These are phyloP conservation scores for Irena cyanogastra DNA, from an alignment of 2,113 vertebrate genomes.

Conservation along the genomic window DNA sequence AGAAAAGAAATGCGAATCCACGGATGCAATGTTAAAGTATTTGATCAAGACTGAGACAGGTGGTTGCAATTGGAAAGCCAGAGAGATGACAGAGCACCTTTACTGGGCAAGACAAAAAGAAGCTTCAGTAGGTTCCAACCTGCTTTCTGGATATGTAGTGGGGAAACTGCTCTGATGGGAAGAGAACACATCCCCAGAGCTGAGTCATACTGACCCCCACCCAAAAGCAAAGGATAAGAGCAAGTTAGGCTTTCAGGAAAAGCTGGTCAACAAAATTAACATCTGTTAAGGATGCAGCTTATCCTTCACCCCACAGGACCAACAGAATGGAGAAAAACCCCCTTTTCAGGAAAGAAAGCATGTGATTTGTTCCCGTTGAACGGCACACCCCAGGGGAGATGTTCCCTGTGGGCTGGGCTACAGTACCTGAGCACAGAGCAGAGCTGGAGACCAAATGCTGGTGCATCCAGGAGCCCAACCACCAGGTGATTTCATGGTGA, in stretches of 20 bases:
- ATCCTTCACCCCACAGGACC: background rate
- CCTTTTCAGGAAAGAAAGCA: background rate
- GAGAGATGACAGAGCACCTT: background rate
- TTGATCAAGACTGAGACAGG: background rate
- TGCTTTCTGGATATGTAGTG: background rate
- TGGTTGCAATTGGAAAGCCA: background rate
- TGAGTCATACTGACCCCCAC: background rate
- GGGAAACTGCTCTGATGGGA: background rate
- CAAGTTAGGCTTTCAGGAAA: background rate
- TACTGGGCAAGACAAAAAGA: background rate
- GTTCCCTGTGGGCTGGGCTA: background rate
- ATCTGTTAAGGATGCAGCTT: background rate
- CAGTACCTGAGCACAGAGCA: background rate
- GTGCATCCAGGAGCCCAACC: background rate
- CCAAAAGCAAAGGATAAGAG: background rate
- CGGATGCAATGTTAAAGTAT: background rate
- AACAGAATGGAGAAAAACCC: accelerated
- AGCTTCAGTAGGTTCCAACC: background rate
- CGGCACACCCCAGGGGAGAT: too few species aligned
- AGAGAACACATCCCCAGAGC: background rate
- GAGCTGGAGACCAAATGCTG: background rate
- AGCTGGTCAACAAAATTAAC: background rate
- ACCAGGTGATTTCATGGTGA: accelerated
- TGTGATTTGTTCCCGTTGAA: background rate
- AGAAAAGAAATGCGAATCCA: background rate